Evolutionary conservation across 92 coral and sea anemone genomes (phyloP).

Genomic region (Siderastrea siderea): DNA sequence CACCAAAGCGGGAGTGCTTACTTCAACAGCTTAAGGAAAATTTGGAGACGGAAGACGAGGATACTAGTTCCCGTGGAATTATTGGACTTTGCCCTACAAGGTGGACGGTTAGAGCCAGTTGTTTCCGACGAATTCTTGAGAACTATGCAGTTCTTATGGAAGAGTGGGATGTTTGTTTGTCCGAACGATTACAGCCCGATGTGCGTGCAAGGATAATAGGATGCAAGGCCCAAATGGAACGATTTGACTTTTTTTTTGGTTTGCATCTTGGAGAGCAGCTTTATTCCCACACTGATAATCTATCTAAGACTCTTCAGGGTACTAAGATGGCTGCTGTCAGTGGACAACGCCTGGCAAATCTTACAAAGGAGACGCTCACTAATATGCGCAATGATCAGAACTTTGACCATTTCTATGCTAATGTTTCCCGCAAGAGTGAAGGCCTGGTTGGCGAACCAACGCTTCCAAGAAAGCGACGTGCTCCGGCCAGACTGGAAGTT

Average conservation of each 20-base stretch:
- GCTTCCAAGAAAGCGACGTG: constrained; percentile 53
- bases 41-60: constrained; percentile 49
- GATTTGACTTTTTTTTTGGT: constrained; percentile 3
- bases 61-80: constrained; percentile 48
- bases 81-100: constrained; percentile 61
- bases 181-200: background rate
- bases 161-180: background rate
- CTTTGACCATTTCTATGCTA: constrained; percentile 37
- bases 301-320: constrained; percentile 41
- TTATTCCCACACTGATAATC: constrained; percentile 19
- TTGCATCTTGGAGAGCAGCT: constrained; percentile 15
- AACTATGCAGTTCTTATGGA: background rate
- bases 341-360: constrained; percentile 35
- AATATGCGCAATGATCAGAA: constrained; percentile 45
- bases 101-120: constrained; percentile 71
- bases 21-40: background rate
- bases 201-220: background rate
- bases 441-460: constrained; percentile 51
- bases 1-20: too few relatives aligned
- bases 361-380: constrained; percentile 15
- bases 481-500: constrained; percentile 62
- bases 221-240: background rate
- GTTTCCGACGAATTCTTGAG: constrained; percentile 45
- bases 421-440: constrained; percentile 7
- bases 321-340: constrained; percentile 39